A percentile compares a stretch with the other conserved stretches of the same genome.
phyloP scores from a whole-genome alignment of 2,797 vertebrate species.

The Eulemur rubriventer region DNA sequence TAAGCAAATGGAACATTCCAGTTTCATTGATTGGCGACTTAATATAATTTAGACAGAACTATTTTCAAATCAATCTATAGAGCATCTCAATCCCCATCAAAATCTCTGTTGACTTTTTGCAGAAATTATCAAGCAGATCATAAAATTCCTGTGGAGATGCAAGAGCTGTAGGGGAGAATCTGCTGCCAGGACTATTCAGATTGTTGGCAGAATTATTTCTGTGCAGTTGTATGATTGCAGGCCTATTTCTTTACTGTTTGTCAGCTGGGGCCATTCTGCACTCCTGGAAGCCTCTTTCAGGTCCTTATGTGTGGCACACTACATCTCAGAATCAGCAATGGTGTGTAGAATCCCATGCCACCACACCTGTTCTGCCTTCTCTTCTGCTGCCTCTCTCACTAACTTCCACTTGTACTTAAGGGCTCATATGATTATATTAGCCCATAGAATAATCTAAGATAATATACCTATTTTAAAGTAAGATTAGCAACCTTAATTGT shows the following conservation, averaged over 20 bases:
- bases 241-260: neutral
- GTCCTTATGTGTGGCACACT: fast-evolving
- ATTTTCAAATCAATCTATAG: neutral
- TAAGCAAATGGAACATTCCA: neutral
- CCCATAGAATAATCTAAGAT: neutral
- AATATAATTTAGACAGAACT: neutral
- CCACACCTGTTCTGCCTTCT: neutral
- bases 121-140: neutral
- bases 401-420: neutral
- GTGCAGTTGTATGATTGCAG: neutral
- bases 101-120: neutral
- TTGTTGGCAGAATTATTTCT: neutral
- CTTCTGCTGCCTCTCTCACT: neutral
- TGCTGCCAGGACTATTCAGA: neutral
- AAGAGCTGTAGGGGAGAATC: neutral
- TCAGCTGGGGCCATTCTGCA: neutral
- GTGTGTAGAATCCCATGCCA: fast-evolving
- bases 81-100: neutral
- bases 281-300: neutral
- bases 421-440: neutral
- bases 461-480: neutral
- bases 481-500: neutral
- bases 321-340: neutral
- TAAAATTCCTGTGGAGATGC: neutral
- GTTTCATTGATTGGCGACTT: neutral